These are phyloP conservation scores for Eulemur rufifrons DNA, from an alignment of 2,113 vertebrate species.

Conservation along the genomic window DNA sequence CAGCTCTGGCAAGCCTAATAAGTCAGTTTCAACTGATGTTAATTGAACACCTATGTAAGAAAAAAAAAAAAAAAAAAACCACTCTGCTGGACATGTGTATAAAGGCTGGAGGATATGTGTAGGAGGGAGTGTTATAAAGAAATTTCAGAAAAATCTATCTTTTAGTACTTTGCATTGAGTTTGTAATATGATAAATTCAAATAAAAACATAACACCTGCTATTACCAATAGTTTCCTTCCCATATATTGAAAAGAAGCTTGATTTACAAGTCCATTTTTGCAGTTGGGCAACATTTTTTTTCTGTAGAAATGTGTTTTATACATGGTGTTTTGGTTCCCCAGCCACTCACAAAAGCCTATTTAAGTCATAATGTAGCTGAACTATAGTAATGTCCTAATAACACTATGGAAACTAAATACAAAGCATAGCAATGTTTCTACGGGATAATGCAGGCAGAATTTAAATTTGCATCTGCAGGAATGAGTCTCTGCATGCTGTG, in stretches of 20 bases:
- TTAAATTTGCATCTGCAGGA: constrained; percentile 55
- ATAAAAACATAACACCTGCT: constrained; percentile 24
- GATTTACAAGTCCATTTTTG: constrained; percentile 61
- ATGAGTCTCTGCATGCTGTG: neutral
- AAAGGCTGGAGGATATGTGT: neutral
- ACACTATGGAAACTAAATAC: constrained; percentile 55
- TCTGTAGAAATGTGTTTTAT: constrained; percentile 20
- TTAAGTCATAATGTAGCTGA: constrained; percentile 66
- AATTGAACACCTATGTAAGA: constrained; percentile 16
- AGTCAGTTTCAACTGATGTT: neutral
- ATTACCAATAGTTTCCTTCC: constrained; percentile 32
- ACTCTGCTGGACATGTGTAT: neutral
- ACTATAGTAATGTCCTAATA: constrained; percentile 60
- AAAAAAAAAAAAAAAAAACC: constrained; percentile 25
- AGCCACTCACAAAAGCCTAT: constrained; percentile 65
- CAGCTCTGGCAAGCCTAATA: neutral
- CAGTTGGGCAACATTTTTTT: constrained; percentile 59
- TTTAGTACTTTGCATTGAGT: neutral
- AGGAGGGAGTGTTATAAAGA: neutral
- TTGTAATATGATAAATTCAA: constrained; percentile 20
- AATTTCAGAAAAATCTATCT: constrained; percentile 14
- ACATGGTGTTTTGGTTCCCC: constrained; percentile 36
- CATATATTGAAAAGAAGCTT: constrained; percentile 30
- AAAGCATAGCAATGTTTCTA: neutral
- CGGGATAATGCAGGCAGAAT: constrained; percentile 24